Evolutionary conservation across 1,140 invertebrate species (phyloP).

Genomic region (Berghia stephanieae): DNA sequence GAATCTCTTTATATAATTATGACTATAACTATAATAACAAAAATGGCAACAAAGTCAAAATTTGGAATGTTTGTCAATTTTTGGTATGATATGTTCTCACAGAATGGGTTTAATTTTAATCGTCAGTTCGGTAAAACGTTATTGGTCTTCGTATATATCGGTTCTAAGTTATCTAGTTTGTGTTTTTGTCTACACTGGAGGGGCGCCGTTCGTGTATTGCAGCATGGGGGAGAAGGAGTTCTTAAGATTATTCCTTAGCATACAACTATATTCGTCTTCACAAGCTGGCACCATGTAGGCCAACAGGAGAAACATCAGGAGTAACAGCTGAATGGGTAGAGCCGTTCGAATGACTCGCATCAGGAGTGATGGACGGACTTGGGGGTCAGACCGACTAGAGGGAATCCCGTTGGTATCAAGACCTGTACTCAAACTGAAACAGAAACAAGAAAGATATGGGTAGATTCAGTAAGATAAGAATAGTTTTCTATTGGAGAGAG

Average conservation of each 20-base stretch:
- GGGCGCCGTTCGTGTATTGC: constrained; percentile 87
- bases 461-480: background rate
- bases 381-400: background rate
- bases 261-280: constrained; percentile 86
- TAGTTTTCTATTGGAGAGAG: background rate
- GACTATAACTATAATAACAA: too few species aligned
- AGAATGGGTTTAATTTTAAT: too few species aligned
- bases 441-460: background rate
- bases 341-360: constrained; percentile 87
- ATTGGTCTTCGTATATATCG: background rate
- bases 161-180: background rate
- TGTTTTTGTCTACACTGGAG: constrained; percentile 70
- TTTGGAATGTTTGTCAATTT: too few species aligned
- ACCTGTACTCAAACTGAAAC: constrained; percentile 40
- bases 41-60: too few species aligned
- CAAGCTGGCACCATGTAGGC: constrained; percentile 85
- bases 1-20: too few species aligned
- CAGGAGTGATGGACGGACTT: constrained; percentile 73
- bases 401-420: constrained; percentile 28
- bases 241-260: constrained; percentile 81
- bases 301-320: constrained; percentile 86
- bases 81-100: too few species aligned
- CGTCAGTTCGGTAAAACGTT: too few species aligned
- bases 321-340: constrained; percentile 88
- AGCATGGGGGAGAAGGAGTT: constrained; percentile 85